Evolutionary conservation across 2,113 vertebrate genomes (phyloP).

Genomic region (Larimichthys crocea): DNA sequence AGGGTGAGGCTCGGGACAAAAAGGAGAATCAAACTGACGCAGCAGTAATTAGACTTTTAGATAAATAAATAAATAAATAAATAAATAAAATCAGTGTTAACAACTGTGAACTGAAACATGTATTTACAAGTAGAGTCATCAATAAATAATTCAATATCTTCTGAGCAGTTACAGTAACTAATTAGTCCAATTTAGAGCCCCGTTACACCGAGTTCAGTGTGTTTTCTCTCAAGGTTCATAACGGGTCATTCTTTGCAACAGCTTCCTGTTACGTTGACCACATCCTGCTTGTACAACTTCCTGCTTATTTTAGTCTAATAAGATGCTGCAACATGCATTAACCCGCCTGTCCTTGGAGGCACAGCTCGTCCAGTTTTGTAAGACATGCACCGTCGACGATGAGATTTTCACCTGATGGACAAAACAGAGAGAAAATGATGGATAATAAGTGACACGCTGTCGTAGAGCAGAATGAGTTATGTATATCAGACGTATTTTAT

Average conservation of each 20-base stretch:
- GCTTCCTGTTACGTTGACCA: conserved; percentile 18
- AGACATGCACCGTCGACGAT: conserved; percentile 25
- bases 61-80: conserved; percentile 48
- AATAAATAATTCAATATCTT: conserved; percentile 34
- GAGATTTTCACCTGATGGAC: conserved; percentile 56
- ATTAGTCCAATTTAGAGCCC: not conserved
- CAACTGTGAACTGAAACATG: conserved; percentile 18
- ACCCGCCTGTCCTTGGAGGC: conserved; percentile 19
- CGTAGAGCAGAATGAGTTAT: not conserved
- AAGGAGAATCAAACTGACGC: not conserved
- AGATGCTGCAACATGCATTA: conserved; percentile 44
- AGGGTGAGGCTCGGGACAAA: conserved; percentile 25
- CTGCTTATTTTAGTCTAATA: conserved; percentile 28
- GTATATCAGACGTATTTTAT: not conserved
- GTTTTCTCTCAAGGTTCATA: not conserved
- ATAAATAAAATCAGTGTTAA: conserved; percentile 27
- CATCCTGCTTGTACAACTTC: conserved; percentile 36
- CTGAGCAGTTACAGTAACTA: not conserved
- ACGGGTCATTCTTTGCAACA: not conserved
- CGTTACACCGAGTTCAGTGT: not conserved
- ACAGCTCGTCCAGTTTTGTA: conserved; percentile 15
- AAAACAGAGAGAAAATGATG: conserved; percentile 35
- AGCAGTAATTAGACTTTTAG: conserved; percentile 3
- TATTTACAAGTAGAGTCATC: conserved; percentile 31
- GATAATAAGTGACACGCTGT: not conserved